Base-by-base conservation (phyloP, 2,113 vertebrate genomes). In the Pogonocichla stellata region DNA sequence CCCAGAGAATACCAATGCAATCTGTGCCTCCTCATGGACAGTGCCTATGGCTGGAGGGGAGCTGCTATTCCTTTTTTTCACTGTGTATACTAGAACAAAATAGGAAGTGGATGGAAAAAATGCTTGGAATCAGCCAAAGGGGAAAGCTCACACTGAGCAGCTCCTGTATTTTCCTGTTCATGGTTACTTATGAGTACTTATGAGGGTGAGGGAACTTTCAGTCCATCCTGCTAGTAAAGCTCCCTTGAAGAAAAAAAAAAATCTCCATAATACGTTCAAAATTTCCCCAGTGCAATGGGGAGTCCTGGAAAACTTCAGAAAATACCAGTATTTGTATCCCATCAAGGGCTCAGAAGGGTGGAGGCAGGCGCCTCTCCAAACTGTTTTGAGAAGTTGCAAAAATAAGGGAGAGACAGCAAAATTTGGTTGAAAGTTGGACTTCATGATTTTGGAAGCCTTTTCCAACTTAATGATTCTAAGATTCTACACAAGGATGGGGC, bases 381-480 rank as follows among this genome's bases (percentile, higher is more conserved):
- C 95, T 78, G 92, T 90, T 91, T 64, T 93, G 66, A 94, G 62
- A 92, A 81, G 66, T 61, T 92, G 57, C 23, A 86, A 94, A 88
- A 91, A 43, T 50, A 82, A 64, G 56, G 65, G 18, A 67, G 53
- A 67, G 15, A 58, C 28, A 24, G 38, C 0, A 62, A 64, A 56
- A 70, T 28, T 42, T 70, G 12, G 5, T 43, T 77, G 5, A 9
- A 83, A 77, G 15, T 56, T 77, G 6, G 3, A 56, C 26, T 42
- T 62, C 42, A 47, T 40, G 29, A 56, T 36, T 74, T 48, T 56
- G 31, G 31, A 77, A 22, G 48, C 42, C 20, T 62, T 82, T 83
- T 54, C 18, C 34, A 83, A 28, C 26, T 40, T 36, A 43, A 33
- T 19, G 12, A 28, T 70, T 83, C 15, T n/a, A 54, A 45, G 38